Conservation (phyloP, 2,888 invertebrate species). For the Cistogaster globosa region DNA sequence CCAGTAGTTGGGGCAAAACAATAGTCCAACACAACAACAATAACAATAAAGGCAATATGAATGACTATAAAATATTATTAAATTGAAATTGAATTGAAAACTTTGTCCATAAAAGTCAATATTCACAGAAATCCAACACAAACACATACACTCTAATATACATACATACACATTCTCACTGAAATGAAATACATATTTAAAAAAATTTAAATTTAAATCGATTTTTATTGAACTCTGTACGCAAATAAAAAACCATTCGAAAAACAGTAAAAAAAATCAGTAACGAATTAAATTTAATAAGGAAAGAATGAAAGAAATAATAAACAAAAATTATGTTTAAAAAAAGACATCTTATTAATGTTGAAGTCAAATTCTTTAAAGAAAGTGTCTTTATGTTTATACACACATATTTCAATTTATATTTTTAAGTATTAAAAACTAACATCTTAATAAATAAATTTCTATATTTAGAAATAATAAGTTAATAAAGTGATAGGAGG, state of each 20-base stretch:
- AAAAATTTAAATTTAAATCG: constrained; percentile 65
- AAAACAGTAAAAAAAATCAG: constrained; percentile 12
- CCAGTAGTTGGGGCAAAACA: constrained; percentile 17
- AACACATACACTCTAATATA: neutral
- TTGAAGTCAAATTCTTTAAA: neutral
- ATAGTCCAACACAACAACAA: constrained; percentile 26
- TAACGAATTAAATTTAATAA: constrained; percentile 23
- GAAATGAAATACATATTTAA: constrained; percentile 55
- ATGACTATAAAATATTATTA: constrained; percentile 66
- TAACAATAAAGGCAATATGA: constrained; percentile 29
- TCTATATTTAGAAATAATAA: neutral
- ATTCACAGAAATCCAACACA: constrained; percentile 46
- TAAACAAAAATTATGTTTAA: constrained; percentile 52
- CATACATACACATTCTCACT: constrained; percentile 21
- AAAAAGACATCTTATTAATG: constrained; percentile 42
- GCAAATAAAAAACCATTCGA: constrained; percentile 9
- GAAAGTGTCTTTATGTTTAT: no score
- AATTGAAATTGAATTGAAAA: constrained; percentile 71
- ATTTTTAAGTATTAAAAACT: no score
- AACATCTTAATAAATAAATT: no score
- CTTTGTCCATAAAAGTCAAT: constrained; percentile 68
- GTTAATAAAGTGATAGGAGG: neutral
- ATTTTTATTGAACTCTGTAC: constrained; percentile 56
- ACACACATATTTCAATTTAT: no score
- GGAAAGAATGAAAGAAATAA: neutral